Percentiles rank a stretch among this genome's conserved stretches.
Conservation (phyloP, 2,888 invertebrate genomes). For the Chalcis sispes region DNA sequence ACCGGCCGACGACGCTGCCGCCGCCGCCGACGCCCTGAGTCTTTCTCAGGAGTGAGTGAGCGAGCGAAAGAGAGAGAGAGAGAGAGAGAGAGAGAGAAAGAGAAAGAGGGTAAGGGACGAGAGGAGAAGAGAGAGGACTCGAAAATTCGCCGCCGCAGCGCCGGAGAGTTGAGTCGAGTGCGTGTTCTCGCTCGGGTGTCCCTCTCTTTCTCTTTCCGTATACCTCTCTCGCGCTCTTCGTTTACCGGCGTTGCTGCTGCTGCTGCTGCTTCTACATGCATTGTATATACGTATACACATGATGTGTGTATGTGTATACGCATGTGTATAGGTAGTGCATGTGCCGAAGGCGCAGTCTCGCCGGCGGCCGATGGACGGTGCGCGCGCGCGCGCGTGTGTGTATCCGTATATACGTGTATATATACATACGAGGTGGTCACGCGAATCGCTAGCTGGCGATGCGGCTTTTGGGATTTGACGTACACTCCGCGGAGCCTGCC, state of each 20-base stretch:
- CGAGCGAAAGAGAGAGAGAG: neutral
- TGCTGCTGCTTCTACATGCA: neutral
- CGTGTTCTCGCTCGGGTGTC: neutral
- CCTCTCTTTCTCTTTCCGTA: neutral
- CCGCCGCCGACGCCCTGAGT: constrained; percentile 8
- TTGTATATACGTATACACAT: neutral
- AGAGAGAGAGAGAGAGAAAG: constrained; percentile 59
- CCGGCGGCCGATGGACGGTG: constrained; percentile 8
- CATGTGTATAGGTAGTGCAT: neutral
- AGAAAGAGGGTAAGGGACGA: constrained; percentile 59
- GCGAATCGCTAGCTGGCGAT: constrained; percentile 32
- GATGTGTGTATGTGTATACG: neutral
- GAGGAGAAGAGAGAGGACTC: constrained; percentile 69
- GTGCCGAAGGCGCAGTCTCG: constrained; percentile 20
- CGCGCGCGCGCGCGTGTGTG: neutral
- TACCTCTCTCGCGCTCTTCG: too few species aligned
- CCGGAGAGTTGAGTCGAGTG: constrained; percentile 10
- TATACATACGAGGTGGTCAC: constrained; percentile 26
- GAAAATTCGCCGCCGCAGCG: constrained; percentile 70
- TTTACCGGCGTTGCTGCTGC: constrained; percentile 13
- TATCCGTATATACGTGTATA: neutral
- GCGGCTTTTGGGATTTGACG: constrained; percentile 41
- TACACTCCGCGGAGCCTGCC: constrained; percentile 10
- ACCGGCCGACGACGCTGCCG: constrained; percentile 5
- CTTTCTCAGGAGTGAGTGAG: neutral